Evolutionary conservation across 2,888 invertebrate genomes (phyloP), one percentile per base, ranked within the genome.

Genomic region (Lasiommata megera): DNA sequence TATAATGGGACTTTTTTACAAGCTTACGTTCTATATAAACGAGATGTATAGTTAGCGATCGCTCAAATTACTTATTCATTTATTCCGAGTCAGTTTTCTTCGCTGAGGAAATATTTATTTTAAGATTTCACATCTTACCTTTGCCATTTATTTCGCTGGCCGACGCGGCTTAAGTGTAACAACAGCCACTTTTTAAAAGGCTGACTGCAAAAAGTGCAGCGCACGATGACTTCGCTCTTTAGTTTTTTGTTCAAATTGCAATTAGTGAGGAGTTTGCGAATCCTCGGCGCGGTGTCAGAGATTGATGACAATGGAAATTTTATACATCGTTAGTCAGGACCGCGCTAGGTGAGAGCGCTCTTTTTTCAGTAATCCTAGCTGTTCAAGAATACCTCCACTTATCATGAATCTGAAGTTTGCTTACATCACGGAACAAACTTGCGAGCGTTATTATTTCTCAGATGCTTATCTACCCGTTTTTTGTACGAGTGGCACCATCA

Each of bases 241-340:
- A 86, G 84, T 87, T 88, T 78, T 88, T 88, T 86, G 86, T 88
- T 88, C 85, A 88, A 88, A 87, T 86, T 88, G 87, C 89, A 88
- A 88, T 90, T 89, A 89, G 88, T 85, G 88, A 88, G 80, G 88
- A 88, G 86, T 88, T 87, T 83, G 83, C 79, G 87, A 87, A 86
- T 88, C 82, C 88, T 86, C 86, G 77, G 76, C 84, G 82, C 77
- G 81, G 83, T 84, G 88, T 88, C 89, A 86, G 89, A 88, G 89
- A 90, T 90, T 90, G 89, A 89, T 89, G 89, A 89, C 88, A 89
- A 89, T 89, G 88, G 88, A 88, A 89, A 88, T 88, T 88, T 89
- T 89, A 88, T 89, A 88, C 89, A 88, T 89, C 89, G 89, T 89
- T 89, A 89, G 88, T 77, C 88, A 82, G 79, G 80, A 80, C 76